A percentile compares a stretch with the other conserved stretches of the same genome.
These are phyloP conservation scores for Formica exsecta DNA, from an alignment of 1,140 invertebrate genomes.

Conservation along the genomic window DNA sequence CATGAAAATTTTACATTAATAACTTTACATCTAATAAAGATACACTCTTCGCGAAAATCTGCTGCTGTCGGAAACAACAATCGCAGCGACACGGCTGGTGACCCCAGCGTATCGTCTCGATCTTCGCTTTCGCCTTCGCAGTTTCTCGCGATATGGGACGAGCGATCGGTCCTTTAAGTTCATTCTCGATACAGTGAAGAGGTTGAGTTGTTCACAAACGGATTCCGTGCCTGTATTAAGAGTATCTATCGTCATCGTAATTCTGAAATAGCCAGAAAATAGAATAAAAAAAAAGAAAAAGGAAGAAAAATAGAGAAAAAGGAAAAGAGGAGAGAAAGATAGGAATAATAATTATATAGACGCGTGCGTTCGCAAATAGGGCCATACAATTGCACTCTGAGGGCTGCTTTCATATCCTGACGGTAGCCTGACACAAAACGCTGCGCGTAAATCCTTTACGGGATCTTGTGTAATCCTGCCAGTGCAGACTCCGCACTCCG, in stretches of 20 bases:
- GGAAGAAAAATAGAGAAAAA: not conserved
- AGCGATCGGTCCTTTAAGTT: not conserved
- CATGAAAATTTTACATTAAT: not conserved
- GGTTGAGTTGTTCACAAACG: conserved; percentile 6
- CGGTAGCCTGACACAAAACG: conserved; percentile 64
- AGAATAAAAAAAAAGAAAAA: conserved; percentile 9
- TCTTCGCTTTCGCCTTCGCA: conserved; percentile 54
- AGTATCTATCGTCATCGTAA: conserved; percentile 39
- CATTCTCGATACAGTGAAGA: conserved; percentile 2
- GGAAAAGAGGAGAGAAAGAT: not conserved
- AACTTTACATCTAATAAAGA: not conserved
- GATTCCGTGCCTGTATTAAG: conserved; percentile 28
- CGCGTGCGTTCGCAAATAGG: conserved; percentile 8
- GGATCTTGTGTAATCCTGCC: conserved; percentile 41
- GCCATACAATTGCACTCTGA: conserved; percentile 11
- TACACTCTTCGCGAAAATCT: not conserved
- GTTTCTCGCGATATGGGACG: conserved; percentile 36
- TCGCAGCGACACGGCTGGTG: conserved; percentile 32
- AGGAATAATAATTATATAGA: not conserved
- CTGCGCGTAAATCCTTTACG: conserved; percentile 59
- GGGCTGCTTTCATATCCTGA: conserved; percentile 65
- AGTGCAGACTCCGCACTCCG: not conserved
- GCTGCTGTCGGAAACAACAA: conserved; percentile 4
- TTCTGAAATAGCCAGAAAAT: conserved; percentile 38
- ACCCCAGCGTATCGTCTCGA: conserved; percentile 23